Evolutionary conservation across 1,140 invertebrate genomes (phyloP), one percentile per base, ranked within the genome.

Genomic region (Helicoverpa zea): DNA sequence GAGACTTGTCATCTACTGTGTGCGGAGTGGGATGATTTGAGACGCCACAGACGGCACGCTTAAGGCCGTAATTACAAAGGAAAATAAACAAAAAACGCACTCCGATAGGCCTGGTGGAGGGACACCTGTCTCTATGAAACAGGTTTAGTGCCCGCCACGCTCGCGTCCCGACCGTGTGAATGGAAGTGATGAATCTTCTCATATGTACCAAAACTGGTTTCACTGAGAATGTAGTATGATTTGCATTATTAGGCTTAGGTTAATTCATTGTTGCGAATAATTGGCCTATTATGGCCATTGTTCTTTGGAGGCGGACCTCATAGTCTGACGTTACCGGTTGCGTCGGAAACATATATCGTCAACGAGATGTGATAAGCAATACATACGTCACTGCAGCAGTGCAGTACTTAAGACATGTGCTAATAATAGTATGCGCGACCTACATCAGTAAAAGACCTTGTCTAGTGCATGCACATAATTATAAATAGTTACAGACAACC

Each of bases 61-160:
- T 84, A 77, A 84, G 74, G 70, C 72, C 47, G 83, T 79, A 86
- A 87, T 84, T 84, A 81, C 74, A 80, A 58, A 70, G 29, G 54
- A 76, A 82, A 83, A 83, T 54, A 83, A 84, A 87, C 49, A 85
- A 82, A 81, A 85, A 87, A 84, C 51, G 35, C 61, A 56, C 70
- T 79, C 54, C 83, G 58, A 59, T 82, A 82, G 81, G 64, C 81
- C 80, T 80, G 79, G 5, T 70, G 76, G 52, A 74, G 84, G 85
- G 82, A 88, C 89, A 90, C 86, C 87, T 90, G 89, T 91, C 91
- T 88, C 90, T 89, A 87, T 82, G 77, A 84, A 92, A 92, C 91
- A 85, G 92, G 91, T 92, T 92, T 84, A 47, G 56, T 84, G 64
- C 76, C 49, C 43, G 68, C 49, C 29, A 49, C 86, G 86, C 76